Base-by-base conservation (phyloP, 2,797 vertebrate species). In the Phyllotis vaccarum region DNA sequence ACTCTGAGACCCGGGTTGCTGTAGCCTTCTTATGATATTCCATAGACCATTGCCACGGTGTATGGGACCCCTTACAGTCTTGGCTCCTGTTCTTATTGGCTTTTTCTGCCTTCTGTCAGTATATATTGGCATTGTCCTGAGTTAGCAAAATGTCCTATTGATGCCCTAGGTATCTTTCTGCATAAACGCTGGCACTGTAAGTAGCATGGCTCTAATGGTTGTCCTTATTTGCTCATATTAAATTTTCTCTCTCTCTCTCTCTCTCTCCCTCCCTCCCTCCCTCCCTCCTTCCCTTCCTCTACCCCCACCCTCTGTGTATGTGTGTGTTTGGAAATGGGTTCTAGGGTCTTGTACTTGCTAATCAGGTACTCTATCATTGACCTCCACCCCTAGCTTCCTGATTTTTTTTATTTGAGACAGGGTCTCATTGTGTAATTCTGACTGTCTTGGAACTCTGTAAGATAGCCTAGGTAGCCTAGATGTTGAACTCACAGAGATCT, bases 111-210 rank as follows among this genome's bases (percentile, higher is more conserved):
- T 86, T 83, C 66, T 89, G 31, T 70, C 66, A 88, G 49, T 85
- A 68, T 52, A 56, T 86, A 24, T 75, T 80, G 58, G 43, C 88
- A 29, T 85, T 93, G 60, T 94, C 92, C 72, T 34, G 58, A 76
- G 52, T 66, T 76, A 76, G 52, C 80, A 78, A 82, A 64, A 62
- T 70, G 8, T n/a, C 46, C 64, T 76, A 3, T 72, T 95, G 52
- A 85, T 86, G 90, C 91, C 60, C 37, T 80, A 24, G 64, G 58
- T 56, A 74, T 90, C 64, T 81, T 90, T 94, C n/a, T 83, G 34
- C 52, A 62, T 21, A 68, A 75, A 86, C 68, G 5, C 19, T 66
- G 21, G 37, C 79, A 70, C 52, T 52, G 3, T 43, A 90, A 34
- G 34, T 89, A 52, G 40, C 62, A 74, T 85, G 58, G 17, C 62